A percentile compares a stretch with the other conserved stretches of the same genome.
These are phyloP conservation scores for Diphyllodes magnificus DNA, from an alignment of 2,113 vertebrate genomes.

Conservation along the genomic window DNA sequence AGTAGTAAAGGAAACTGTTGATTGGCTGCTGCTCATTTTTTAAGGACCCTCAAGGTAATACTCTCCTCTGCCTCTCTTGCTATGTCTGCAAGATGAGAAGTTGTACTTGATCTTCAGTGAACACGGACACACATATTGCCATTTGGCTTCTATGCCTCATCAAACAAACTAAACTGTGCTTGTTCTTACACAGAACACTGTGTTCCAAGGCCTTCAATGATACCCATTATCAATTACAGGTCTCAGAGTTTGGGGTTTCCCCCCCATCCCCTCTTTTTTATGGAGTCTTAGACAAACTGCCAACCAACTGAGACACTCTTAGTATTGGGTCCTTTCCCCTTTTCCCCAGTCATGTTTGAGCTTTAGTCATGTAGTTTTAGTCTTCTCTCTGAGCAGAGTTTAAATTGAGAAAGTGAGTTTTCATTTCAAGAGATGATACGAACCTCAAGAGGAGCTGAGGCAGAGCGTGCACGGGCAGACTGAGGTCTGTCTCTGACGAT, in stretches of 20 bases:
- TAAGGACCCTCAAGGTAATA: not conserved
- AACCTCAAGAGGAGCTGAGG: not conserved
- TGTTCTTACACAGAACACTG: not conserved
- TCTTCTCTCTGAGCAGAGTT: not conserved
- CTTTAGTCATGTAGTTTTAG: not conserved
- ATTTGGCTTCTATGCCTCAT: not conserved
- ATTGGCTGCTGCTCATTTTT: not conserved
- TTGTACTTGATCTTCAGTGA: not conserved
- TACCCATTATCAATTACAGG: not conserved
- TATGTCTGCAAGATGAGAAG: not conserved
- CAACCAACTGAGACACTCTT: not conserved
- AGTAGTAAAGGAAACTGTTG: not conserved
- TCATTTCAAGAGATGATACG: not conserved
- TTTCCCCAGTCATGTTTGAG: not conserved
- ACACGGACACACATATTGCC: not conserved
- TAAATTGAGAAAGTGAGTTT: not conserved
- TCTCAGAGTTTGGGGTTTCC: not conserved
- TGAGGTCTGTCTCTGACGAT: not conserved
- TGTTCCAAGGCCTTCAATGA: not conserved
- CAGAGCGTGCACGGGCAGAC: rapidly evolving
- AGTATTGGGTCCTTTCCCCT: not conserved
- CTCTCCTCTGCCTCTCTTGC: not conserved
- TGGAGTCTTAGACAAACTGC: not conserved
- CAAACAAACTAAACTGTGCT: not conserved
- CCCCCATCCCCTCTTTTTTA: not conserved